Base-by-base conservation (phyloP, 2,113 vertebrate species). In the Passer montanus region DNA sequence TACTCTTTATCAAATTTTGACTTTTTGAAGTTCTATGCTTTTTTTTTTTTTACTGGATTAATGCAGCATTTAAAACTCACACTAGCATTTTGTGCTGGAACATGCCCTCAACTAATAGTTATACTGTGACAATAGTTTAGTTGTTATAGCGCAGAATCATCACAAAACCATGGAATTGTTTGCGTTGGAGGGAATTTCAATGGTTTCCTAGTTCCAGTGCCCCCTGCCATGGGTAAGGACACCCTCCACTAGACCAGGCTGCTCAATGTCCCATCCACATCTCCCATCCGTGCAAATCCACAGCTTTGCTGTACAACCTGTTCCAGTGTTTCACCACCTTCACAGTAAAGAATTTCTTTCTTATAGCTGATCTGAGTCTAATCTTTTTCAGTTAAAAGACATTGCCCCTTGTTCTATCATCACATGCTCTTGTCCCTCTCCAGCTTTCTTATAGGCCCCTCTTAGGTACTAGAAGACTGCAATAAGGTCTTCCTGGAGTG, bases 131-230 rank as follows among this genome's bases (percentile, higher is more conserved):
- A 77, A 37, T 11, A 58, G 16, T 80, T 91, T 13, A 64, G 33
- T 47, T 89, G 62, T 52, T 59, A 59, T 16, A 55, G 35, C 15
- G 23, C 2, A 43, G 35, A 68, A 68, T 68, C 16, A 68, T 49
- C 53, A 44, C 13, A 75, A 47, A 44, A 62, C 49, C 23, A 21
- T 55, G 21, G 19, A 75, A 91, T 33, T 11, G 23, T 56, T 50
- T 75, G 26, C 10, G 4, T 43, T 47, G 41, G 33, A 69, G n/a
- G 8, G 13, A 16, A 69, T 20, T 24, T 28, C 11, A 49, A 49
- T 13, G 7, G 19, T 13, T 1, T 1, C 24, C 41, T 37, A 21
- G 19, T 37, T 86, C 60, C 27, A 47, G 16, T 3, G 0, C 6
- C 33, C 16, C 10, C 37, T 41, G 8, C 14, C 19, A 52, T 3